Percentiles rank a stretch among this genome's conserved stretches.
phyloP scores from a whole-genome alignment of 2,888 invertebrate genomes.

The Leptura quadrifasciata region DNA sequence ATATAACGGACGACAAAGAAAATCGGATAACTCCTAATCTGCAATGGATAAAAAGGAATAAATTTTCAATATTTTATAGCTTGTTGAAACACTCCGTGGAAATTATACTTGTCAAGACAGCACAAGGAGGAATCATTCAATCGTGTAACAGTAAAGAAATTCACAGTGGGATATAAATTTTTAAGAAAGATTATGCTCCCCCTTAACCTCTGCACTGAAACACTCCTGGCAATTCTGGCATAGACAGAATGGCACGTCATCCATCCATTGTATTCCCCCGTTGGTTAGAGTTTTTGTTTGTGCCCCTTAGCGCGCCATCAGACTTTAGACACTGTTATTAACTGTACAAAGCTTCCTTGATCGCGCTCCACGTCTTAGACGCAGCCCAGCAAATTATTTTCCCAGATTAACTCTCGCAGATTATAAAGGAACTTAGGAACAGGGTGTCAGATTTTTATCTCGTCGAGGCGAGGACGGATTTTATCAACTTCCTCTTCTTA shows the following conservation, averaged over 20 bases:
- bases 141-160: background rate
- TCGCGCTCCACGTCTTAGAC: constrained; percentile 30
- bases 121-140: background rate
- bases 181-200: constrained; percentile 1
- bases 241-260: constrained; percentile 41
- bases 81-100: background rate
- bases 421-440: constrained; percentile 39
- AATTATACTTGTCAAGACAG: background rate
- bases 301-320: constrained; percentile 36
- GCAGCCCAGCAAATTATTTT: constrained; percentile 41
- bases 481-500: constrained; percentile 52
- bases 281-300: constrained; percentile 49
- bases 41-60: too few relatives aligned
- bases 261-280: constrained; percentile 50
- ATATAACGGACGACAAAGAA: too few relatives aligned
- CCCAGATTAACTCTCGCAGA: constrained; percentile 45
- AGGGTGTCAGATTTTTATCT: constrained; percentile 45
- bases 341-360: constrained; percentile 39
- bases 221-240: constrained; percentile 6
- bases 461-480: constrained; percentile 31
- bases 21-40: too few relatives aligned
- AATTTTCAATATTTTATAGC: background rate
- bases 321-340: constrained; percentile 55
- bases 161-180: background rate
- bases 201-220: constrained; percentile 7